Conservation (phyloP, 2,888 invertebrate species). For the Tetragonula carbonaria region DNA sequence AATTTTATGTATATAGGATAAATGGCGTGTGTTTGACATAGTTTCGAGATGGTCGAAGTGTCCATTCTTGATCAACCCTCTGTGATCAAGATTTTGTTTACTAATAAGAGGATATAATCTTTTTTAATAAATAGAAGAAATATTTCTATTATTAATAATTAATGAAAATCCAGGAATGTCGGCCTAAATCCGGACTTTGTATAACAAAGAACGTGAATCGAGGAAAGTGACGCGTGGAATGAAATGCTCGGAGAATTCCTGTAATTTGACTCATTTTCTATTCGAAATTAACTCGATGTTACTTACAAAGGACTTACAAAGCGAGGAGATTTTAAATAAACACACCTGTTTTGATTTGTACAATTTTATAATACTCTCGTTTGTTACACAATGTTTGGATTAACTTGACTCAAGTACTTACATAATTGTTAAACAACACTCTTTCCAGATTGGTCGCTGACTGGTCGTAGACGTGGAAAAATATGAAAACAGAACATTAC, state of each 20-base stretch:
- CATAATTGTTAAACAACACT: not conserved
- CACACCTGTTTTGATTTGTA: not conserved
- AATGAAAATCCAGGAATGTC: not conserved
- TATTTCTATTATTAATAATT: no score
- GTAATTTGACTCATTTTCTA: not conserved
- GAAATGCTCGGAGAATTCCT: not conserved
- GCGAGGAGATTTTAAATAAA: not conserved
- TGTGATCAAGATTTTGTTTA: no score
- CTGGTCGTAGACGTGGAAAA: not conserved
- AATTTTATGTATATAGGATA: no score
- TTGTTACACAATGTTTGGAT: slow-evolving; percentile 14
- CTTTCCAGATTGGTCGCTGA: not conserved
- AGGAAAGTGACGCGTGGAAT: not conserved
- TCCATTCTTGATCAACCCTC: no score
- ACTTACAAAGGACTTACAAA: not conserved
- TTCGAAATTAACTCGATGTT: not conserved
- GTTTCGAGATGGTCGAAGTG: not conserved
- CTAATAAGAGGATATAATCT: no score
- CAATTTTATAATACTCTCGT: not conserved
- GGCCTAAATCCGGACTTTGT: not conserved
- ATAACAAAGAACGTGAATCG: not conserved
- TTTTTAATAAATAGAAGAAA: no score
- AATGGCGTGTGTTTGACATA: not conserved
- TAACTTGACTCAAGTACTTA: not conserved
- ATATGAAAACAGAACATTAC: not conserved